Conservation (phyloP, 2,797 vertebrate genomes). For the Notolepis coatsorum region DNA sequence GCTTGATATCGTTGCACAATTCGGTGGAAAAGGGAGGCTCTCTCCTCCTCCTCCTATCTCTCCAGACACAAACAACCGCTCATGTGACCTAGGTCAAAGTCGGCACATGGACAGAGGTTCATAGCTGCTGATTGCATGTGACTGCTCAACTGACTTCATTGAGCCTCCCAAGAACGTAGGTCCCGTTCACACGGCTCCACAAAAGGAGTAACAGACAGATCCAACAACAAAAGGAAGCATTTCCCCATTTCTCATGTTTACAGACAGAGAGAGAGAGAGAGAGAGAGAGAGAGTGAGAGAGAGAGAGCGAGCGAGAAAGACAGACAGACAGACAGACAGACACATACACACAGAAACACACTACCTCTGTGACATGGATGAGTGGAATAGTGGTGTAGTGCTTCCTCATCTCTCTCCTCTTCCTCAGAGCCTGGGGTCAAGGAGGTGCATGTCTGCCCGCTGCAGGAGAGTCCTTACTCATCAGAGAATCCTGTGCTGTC, state of each 20-base stretch:
- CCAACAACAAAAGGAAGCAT: background rate
- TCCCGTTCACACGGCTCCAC: conserved; percentile 1
- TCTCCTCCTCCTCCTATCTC: background rate
- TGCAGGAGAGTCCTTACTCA: conserved; percentile 25
- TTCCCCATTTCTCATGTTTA: background rate
- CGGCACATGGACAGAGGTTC: background rate
- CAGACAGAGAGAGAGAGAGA: background rate
- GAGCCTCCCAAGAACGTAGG: background rate
- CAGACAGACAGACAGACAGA: conserved; percentile 13
- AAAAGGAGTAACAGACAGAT: background rate
- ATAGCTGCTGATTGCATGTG: conserved; percentile 15
- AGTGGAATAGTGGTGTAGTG: conserved; percentile 70
- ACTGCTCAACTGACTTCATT: conserved; percentile 6
- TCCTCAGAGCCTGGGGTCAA: conserved; percentile 61
- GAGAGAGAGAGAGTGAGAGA: background rate
- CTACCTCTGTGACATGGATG: conserved; percentile 80
- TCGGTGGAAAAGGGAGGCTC: background rate
- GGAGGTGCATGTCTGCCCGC: conserved; percentile 44
- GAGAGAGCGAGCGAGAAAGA: background rate
- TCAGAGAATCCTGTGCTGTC: conserved; percentile 43
- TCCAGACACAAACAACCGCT: background rate
- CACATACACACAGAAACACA: conserved; percentile 1
- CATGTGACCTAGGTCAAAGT: conserved; percentile 3
- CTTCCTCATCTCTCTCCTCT: conserved; percentile 77
- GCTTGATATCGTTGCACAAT: background rate